Evolutionary conservation across 2,113 vertebrate species (phyloP).

Genomic region (Sylvia atricapilla): DNA sequence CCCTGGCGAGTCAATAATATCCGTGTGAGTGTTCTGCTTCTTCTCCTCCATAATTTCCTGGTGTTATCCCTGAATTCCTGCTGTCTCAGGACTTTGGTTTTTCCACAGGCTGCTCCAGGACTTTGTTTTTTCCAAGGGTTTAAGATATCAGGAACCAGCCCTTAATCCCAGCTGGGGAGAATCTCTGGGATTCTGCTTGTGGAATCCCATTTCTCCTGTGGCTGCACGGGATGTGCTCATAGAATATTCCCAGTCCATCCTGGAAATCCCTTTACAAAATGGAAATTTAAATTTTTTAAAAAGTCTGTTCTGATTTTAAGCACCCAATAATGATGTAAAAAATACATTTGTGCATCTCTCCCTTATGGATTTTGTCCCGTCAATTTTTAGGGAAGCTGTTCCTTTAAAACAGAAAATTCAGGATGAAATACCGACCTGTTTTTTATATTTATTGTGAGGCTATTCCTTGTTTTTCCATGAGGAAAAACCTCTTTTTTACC

Average conservation of each 20-base stretch:
- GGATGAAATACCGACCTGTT: background rate
- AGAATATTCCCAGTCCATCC: background rate
- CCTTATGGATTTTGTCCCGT: background rate
- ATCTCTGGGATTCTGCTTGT: background rate
- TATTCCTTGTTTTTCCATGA: background rate
- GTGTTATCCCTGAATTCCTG: background rate
- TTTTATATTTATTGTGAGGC: background rate
- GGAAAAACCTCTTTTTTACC: background rate
- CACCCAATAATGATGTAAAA: background rate
- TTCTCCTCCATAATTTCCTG: background rate
- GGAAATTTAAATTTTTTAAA: background rate
- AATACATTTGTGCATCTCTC: background rate
- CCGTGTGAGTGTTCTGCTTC: rapidly evolving
- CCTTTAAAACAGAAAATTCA: background rate
- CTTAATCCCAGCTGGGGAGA: background rate
- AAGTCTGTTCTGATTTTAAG: background rate
- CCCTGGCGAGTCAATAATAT: rapidly evolving
- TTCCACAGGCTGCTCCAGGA: background rate
- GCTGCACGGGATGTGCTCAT: background rate
- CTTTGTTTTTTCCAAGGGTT: background rate
- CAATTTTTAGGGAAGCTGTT: background rate
- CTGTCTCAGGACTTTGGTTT: background rate
- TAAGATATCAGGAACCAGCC: background rate
- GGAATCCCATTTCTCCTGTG: too few species aligned
- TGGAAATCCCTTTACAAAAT: background rate